Percentiles rank a stretch among this genome's conserved stretches.
phyloP scores from a whole-genome alignment of 1,140 invertebrate species.

The Epicauta chinensis region DNA sequence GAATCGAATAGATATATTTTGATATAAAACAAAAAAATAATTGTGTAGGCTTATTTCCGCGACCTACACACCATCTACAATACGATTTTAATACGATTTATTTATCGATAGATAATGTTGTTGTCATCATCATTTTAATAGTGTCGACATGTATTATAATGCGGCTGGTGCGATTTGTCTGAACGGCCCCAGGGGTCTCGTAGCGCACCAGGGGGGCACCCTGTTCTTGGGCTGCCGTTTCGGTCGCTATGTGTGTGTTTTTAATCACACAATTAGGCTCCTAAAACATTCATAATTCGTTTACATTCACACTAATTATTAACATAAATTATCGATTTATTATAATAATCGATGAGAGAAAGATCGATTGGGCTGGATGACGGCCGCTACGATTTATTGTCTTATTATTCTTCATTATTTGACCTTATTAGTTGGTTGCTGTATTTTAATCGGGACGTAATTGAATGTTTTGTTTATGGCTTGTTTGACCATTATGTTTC shows the following conservation, averaged over 20 bases:
- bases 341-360: background rate
- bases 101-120: background rate
- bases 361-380: background rate
- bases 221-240: conserved; percentile 22
- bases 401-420: conserved; percentile 27
- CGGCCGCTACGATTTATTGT: conserved; percentile 18
- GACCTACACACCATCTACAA: background rate
- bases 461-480: conserved; percentile 20
- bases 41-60: too few relatives aligned
- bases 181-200: conserved; percentile 18
- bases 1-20: background rate
- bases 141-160: too few relatives aligned
- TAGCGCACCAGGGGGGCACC: conserved; percentile 15
- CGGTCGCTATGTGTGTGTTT: conserved; percentile 6
- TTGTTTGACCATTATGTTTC: conserved; percentile 21
- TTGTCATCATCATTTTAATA: too few relatives aligned
- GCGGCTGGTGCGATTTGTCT: conserved; percentile 20
- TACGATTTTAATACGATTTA: background rate
- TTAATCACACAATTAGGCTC: conserved; percentile 1
- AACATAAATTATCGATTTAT: conserved; percentile 5
- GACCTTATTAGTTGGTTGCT: conserved; percentile 24
- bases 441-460: conserved; percentile 19
- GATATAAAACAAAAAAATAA: too few relatives aligned
- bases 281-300: conserved; percentile 5
- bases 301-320: too few relatives aligned